phyloP scores from a whole-genome alignment of 2,888 invertebrate species.

The Agriopis marginaria region DNA sequence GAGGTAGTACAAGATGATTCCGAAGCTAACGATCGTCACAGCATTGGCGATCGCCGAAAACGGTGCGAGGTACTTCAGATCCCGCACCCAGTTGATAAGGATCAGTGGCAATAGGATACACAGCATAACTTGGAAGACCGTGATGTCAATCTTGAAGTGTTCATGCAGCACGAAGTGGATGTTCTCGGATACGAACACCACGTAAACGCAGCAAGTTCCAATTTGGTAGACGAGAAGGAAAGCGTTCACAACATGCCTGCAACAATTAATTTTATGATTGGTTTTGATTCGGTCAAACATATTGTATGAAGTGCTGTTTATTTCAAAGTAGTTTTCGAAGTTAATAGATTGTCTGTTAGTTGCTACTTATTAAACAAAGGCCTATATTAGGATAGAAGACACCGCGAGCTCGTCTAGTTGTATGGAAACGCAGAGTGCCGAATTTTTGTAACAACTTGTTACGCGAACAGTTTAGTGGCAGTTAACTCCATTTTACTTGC shows the following conservation, averaged over 20 bases:
- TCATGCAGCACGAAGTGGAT: constrained; percentile 89
- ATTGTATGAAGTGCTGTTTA: not conserved
- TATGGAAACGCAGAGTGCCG: too few species aligned
- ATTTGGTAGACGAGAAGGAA: constrained; percentile 96
- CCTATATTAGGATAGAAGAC: too few species aligned
- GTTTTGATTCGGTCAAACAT: not conserved
- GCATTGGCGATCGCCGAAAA: constrained; percentile 96
- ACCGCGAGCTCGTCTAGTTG: too few species aligned
- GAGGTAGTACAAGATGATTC: constrained; percentile 94
- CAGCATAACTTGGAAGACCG: constrained; percentile 89
- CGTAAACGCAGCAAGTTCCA: constrained; percentile 98
- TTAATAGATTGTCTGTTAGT: too few species aligned
- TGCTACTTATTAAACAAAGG: too few species aligned
- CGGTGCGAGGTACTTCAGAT: constrained; percentile 95
- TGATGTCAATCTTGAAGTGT: constrained; percentile 78
- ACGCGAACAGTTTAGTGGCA: too few species aligned
- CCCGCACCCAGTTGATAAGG: constrained; percentile 93
- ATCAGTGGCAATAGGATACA: constrained; percentile 91
- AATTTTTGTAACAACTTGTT: too few species aligned
- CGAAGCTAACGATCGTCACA: constrained; percentile 93
- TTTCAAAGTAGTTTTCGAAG: too few species aligned
- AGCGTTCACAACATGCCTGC: constrained; percentile 90
- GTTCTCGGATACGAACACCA: constrained; percentile 96
- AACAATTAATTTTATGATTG: constrained; percentile 37
- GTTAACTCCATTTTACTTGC: too few species aligned